These are phyloP conservation scores for Callithrix jacchus DNA, from an alignment of 2,113 vertebrate genomes.

Conservation along the genomic window DNA sequence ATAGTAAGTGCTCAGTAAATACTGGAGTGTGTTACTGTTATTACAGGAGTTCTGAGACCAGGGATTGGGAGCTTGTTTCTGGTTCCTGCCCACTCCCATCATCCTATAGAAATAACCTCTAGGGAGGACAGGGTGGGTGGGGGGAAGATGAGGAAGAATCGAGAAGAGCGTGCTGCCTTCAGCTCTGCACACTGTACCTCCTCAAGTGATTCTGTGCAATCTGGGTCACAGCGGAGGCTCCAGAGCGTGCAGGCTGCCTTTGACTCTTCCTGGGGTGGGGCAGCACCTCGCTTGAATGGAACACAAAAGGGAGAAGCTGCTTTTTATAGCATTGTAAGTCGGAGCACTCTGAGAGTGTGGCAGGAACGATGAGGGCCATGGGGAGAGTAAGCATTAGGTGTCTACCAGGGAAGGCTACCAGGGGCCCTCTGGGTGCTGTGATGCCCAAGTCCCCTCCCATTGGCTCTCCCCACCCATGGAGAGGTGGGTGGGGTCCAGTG, in stretches of 20 bases:
- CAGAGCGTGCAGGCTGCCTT: neutral
- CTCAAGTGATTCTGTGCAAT: neutral
- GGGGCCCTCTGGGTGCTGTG: neutral
- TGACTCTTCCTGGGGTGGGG: neutral
- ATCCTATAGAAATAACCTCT: neutral
- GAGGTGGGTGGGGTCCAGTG: fast-evolving
- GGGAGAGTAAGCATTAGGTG: neutral
- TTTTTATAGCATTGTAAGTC: conserved; percentile 70
- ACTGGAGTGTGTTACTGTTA: neutral
- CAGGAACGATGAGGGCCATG: neutral
- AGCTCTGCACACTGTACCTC: neutral
- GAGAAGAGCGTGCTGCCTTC: fast-evolving
- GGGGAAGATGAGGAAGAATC: too few species aligned
- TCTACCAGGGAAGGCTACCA: neutral
- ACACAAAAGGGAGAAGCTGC: conserved; percentile 58
- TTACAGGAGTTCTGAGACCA: neutral
- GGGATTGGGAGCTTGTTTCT: neutral
- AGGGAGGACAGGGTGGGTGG: neutral
- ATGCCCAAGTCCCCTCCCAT: neutral
- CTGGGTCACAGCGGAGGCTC: conserved; percentile 70
- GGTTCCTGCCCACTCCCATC: neutral
- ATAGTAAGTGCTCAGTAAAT: neutral
- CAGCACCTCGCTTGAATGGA: neutral
- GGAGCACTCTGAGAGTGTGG: fast-evolving
- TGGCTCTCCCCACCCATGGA: neutral